Conservation (phyloP, 2,888 invertebrate species). For the Galerucella calmariensis region DNA sequence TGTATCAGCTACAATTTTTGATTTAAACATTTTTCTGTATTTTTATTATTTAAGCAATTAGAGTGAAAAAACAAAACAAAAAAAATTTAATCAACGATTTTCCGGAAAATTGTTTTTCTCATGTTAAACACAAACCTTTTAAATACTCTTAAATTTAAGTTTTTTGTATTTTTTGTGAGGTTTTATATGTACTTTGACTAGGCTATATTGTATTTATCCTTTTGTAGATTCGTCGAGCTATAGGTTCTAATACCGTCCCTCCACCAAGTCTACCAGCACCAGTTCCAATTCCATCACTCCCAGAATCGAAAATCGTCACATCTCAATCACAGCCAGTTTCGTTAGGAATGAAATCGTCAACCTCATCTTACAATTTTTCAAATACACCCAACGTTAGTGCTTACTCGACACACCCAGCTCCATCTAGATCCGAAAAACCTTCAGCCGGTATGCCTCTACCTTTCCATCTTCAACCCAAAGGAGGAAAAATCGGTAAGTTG, state of each 20-base stretch:
- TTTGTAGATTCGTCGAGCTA: conserved; percentile 67
- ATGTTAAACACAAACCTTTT: no score
- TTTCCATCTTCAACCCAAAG: conserved; percentile 58
- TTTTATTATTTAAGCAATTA: no score
- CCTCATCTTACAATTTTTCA: conserved; percentile 68
- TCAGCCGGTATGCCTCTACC: conserved; percentile 62
- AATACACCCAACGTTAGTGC: conserved; percentile 57
- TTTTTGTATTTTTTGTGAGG: no score
- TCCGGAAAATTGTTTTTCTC: no score
- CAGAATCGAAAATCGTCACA: conserved; percentile 61
- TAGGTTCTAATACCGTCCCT: conserved; percentile 72
- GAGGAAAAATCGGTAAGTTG: conserved; percentile 58
- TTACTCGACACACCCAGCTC: conserved; percentile 63
- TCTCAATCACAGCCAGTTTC: conserved; percentile 75
- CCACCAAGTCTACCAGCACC: conserved; percentile 80
- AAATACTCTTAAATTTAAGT: no score
- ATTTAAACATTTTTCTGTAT: no score
- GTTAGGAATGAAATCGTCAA: conserved; percentile 71
- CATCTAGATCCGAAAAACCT: conserved; percentile 58
- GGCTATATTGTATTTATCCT: neutral
- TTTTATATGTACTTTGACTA: no score
- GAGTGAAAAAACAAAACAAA: no score
- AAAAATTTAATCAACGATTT: no score
- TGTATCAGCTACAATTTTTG: no score
- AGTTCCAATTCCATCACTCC: conserved; percentile 71